A percentile compares a stretch with the other conserved stretches of the same genome.
Evolutionary conservation across 2,113 vertebrate species (phyloP).

Genomic region (Microcebus jonahi): DNA sequence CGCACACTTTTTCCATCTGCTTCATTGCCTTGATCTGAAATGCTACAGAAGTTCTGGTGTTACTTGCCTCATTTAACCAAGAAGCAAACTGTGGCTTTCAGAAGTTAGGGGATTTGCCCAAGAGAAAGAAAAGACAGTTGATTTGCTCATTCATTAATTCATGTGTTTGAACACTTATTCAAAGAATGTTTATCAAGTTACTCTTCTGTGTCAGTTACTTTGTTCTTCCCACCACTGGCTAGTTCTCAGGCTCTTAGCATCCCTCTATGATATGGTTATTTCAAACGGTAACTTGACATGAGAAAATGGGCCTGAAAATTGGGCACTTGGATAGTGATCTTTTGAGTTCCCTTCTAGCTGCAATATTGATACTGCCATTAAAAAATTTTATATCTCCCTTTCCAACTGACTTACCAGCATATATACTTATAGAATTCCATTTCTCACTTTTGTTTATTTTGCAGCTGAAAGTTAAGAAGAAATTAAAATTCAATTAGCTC

Average conservation of each 20-base stretch:
- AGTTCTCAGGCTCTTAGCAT: background rate
- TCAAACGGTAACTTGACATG: background rate
- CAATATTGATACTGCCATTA: background rate
- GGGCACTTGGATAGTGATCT: background rate
- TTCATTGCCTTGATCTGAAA: background rate
- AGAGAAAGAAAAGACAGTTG: background rate
- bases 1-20: accelerated
- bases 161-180: background rate
- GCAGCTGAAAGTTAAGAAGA: background rate
- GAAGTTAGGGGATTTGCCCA: background rate
- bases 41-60: background rate
- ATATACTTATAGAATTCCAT: background rate
- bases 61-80: background rate
- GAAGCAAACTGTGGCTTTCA: background rate
- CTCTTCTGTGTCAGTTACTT: background rate
- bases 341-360: background rate
- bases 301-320: background rate
- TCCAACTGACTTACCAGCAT: background rate
- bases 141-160: background rate
- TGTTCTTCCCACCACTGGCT: background rate
- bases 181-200: background rate
- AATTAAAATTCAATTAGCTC: background rate
- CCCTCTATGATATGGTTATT: background rate
- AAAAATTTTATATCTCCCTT: background rate
- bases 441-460: background rate